Conservation (phyloP, 2,797 vertebrate species). For the Sebastes minor region DNA sequence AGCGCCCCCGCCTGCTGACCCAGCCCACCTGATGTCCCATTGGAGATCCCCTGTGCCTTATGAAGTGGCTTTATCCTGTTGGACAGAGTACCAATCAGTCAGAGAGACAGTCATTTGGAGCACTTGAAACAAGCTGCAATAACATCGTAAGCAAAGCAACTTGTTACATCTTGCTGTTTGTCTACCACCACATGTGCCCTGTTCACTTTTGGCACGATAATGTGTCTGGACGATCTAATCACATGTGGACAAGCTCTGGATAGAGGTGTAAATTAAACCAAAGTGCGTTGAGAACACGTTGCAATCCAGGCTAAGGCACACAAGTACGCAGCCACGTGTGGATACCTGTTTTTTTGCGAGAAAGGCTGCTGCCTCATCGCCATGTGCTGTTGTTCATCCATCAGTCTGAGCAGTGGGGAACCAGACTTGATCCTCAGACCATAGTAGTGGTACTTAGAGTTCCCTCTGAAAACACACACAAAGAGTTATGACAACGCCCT, state of each 20-base stretch:
- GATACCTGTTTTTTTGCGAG: constrained; percentile 91
- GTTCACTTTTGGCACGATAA: background rate
- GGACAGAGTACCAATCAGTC: background rate
- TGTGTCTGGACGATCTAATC: background rate
- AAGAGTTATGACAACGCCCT: background rate
- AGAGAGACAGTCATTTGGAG: background rate
- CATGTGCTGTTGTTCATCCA: constrained; percentile 95
- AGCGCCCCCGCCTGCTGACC: constrained; percentile 82
- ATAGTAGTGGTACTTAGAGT: constrained; percentile 97
- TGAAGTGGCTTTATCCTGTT: constrained; percentile 89
- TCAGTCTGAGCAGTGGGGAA: constrained; percentile 88
- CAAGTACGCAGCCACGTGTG: background rate
- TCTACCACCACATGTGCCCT: fast-evolving
- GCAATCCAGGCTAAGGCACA: background rate
- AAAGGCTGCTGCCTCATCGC: constrained; percentile 94
- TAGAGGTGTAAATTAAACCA: background rate
- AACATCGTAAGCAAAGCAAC: background rate
- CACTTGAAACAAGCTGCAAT: background rate
- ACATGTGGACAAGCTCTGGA: background rate
- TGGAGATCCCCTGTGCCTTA: constrained; percentile 90
- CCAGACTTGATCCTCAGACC: constrained; percentile 92
- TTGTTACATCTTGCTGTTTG: background rate
- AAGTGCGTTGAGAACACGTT: background rate
- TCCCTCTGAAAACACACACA: constrained; percentile 83
- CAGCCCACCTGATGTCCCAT: constrained; percentile 84